phyloP scores from a whole-genome alignment of 2,797 vertebrate species.

The Xenopus petersii region DNA sequence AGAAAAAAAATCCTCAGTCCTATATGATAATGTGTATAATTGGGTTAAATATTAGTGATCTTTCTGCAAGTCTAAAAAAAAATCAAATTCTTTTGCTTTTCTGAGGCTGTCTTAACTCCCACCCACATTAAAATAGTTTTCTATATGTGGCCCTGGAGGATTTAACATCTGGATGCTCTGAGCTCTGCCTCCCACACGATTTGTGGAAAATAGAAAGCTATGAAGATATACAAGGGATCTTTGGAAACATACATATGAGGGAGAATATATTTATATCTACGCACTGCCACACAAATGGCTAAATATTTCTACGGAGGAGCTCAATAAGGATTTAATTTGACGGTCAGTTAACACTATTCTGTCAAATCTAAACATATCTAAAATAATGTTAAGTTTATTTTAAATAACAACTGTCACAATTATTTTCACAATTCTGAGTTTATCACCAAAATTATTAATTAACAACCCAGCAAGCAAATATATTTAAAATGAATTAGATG shows the following conservation, averaged over 20 bases:
- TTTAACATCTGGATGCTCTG: conserved; percentile 28
- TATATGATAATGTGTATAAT: too few species aligned
- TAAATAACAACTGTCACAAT: too few species aligned
- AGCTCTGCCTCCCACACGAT: conserved; percentile 32
- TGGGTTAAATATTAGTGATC: too few species aligned
- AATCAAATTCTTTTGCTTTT: too few species aligned
- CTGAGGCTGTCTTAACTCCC: conserved; percentile 4
- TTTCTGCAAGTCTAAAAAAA: too few species aligned
- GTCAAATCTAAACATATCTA: too few species aligned
- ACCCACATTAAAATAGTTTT: conserved; percentile 29
- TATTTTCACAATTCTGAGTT: too few species aligned
- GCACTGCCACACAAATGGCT: conserved; percentile 1
- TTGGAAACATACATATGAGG: conserved; percentile 14
- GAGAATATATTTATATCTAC: conserved; percentile 8
- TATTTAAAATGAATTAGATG: too few species aligned
- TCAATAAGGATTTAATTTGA: not conserved
- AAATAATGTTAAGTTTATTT: too few species aligned
- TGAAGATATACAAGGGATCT: conserved; percentile 18
- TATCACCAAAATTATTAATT: too few species aligned
- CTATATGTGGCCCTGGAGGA: conserved; percentile 34
- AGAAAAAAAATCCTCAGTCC: too few species aligned
- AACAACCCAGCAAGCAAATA: too few species aligned
- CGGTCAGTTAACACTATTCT: not conserved
- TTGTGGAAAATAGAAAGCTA: conserved; percentile 33
- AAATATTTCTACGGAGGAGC: not conserved